Evolutionary conservation across 2,888 invertebrate species (phyloP).

Genomic region (Drosophila austrosaltans): DNA sequence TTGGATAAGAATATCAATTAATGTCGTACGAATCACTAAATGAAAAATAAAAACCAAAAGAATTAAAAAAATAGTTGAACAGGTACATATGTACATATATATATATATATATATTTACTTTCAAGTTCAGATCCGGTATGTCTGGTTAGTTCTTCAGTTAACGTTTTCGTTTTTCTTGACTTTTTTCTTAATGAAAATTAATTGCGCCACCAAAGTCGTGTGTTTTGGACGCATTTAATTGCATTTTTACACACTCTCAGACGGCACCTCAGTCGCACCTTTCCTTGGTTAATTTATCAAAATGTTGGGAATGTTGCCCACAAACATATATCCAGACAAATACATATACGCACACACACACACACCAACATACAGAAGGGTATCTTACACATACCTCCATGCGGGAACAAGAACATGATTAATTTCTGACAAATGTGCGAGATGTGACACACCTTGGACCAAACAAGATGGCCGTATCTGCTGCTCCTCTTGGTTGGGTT

Average conservation of each 20-base stretch:
- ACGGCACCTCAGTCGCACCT: constrained; percentile 59
- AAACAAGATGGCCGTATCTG: constrained; percentile 65
- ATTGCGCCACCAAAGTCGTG: constrained; percentile 79
- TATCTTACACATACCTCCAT: constrained; percentile 23
- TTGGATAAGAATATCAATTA: constrained; percentile 83
- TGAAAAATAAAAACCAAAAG: constrained; percentile 33
- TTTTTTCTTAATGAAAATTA: constrained; percentile 71
- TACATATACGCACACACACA: constrained; percentile 9
- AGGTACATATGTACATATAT: no score
- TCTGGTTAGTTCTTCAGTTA: constrained; percentile 19
- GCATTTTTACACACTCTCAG: constrained; percentile 67
- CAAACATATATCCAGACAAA: constrained; percentile 34
- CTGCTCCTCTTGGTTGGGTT: constrained; percentile 29
- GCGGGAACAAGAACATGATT: constrained; percentile 82
- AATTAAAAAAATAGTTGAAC: background rate
- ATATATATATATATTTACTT: background rate
- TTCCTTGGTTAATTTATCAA: constrained; percentile 74
- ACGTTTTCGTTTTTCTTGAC: background rate
- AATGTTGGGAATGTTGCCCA: constrained; percentile 62
- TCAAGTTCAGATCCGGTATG: constrained; percentile 37
- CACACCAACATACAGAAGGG: constrained; percentile 17
- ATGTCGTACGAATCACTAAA: constrained; percentile 54
- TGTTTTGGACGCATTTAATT: constrained; percentile 76
- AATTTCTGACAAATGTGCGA: constrained; percentile 83
- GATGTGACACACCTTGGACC: constrained; percentile 79